Base-by-base conservation (phyloP, 2,113 vertebrate genomes). In the Montifringilla adamsi region DNA sequence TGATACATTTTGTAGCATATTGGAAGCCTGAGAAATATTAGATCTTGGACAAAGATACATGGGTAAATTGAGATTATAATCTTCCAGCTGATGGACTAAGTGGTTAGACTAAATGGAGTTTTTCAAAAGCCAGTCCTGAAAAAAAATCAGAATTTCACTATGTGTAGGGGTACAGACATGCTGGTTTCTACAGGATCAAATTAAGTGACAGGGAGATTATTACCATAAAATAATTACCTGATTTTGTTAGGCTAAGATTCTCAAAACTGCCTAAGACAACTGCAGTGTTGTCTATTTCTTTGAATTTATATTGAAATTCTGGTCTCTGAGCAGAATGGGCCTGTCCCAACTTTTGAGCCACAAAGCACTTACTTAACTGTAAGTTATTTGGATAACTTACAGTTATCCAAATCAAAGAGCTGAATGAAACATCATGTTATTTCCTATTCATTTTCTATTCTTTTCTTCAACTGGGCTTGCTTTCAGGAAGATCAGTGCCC, bases 1-100 rank as follows among this genome's bases (percentile, higher is more conserved):
- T 11, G 27, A 83, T 41, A 74, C 1, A 4, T 84, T 58, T 58
- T 17, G 26, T 59, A 75, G 49, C 26, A 49, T 84, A 52, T 26
- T 92, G 50, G 68, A 92, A 90, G 43, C 30, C n/a, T 70, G 52
- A 39, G 55, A 93, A 85, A 70, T 63, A 66, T 20, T 88, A 62
- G 33, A 41, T 83, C 55, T 86, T 66, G 27, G 47, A 86, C 11
- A 73, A 66, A 9, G 53, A 75, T 33, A 75, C 4, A 27, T 1
- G 5, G n/a, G 13, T 62, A 86, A 92, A 41, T 22, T 59, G 43
- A 92, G 55, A 62, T 24, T 1, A 63, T 55, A 64, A 70, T 81
- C 59, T 93, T 80, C 47, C 44, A 74, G 19, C 2, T 92, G 72
- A 81, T 22, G 8, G 31, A 52, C 35, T 87, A 59, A 89, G 35